Conservation (phyloP, 2,113 vertebrate genomes). For the Galemys pyrenaicus region DNA sequence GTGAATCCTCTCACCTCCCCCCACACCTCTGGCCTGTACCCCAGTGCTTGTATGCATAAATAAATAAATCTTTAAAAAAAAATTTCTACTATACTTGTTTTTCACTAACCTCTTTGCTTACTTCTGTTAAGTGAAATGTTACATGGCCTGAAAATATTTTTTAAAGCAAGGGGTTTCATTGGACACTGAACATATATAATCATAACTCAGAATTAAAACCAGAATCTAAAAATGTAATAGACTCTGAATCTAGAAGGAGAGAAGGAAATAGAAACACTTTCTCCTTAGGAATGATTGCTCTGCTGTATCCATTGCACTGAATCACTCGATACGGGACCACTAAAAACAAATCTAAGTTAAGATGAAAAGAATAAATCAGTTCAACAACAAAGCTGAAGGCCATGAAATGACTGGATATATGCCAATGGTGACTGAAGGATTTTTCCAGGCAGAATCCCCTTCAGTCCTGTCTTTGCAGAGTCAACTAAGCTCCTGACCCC, state of each 20-base stretch:
- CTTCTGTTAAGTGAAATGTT: background rate
- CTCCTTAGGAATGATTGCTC: background rate
- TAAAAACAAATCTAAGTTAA: constrained; percentile 50
- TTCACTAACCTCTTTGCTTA: background rate
- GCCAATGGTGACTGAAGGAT: background rate
- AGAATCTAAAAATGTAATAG: background rate
- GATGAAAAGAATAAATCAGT: constrained; percentile 39
- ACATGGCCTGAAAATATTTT: background rate
- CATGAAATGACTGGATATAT: background rate
- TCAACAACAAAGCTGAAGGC: constrained; percentile 14
- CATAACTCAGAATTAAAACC: constrained; percentile 9
- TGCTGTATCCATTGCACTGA: background rate
- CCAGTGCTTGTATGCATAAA: too few species aligned
- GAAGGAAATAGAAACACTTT: constrained; percentile 24
- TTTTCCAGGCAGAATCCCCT: background rate
- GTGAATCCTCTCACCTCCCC: too few species aligned
- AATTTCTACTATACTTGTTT: background rate
- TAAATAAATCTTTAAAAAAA: too few species aligned
- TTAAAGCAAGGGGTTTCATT: background rate
- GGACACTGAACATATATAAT: background rate
- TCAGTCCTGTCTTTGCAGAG: background rate
- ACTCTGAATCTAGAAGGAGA: background rate
- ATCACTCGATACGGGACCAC: constrained; percentile 17
- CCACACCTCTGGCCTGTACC: too few species aligned
- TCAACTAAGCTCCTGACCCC: constrained; percentile 19